Base-by-base conservation (phyloP, 2,113 vertebrate genomes). In the Neoarius graeffei region DNA sequence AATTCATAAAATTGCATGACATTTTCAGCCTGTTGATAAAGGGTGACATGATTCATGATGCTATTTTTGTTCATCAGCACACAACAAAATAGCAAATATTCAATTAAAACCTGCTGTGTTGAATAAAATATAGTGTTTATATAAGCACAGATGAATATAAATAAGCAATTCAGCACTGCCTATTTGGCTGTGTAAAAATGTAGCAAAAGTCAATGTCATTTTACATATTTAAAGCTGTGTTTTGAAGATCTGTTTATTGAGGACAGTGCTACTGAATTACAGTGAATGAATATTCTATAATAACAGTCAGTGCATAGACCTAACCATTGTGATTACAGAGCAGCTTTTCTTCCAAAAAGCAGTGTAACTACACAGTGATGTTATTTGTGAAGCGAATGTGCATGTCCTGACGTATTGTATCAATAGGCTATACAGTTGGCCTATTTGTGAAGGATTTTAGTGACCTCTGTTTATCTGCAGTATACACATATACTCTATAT, bases 1-100 rank as follows among this genome's bases (percentile, higher is more conserved):
- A 83, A 89, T 89, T 89, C 48, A 87, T 50, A 54, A n/a, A 54
- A 71, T 67, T 20, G 56, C 35, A 81, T 59, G 14, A 69, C 27
- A 17, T 42, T 81, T 59, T 80, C 60, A 80, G 74, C 57, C 67
- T 80, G 42, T 60, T 59, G 54, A 76, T 59, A 17, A 11, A 85
- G 11, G 17, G 7, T 48, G 27, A 19, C 66, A 54, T 27, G 50
- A 69, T 52, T 69, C 30, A n/a, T 62, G 56, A 64, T 19, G 54
- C 35, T n/a, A 50, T 59, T 60, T 60, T 42, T 13, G 27, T 60
- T 81, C 8, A 11, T 42, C 57, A 20, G 5, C 1, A 17, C 50
- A 15, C 76, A 25, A 27, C 76, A 25, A 60, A 81, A 81, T 59
- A 0, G 19, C 54, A 81, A 56, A 13, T 8, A 3, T 20, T 77